phyloP scores from a whole-genome alignment of 1,140 invertebrate genomes.

The Andricus grossulariae region DNA sequence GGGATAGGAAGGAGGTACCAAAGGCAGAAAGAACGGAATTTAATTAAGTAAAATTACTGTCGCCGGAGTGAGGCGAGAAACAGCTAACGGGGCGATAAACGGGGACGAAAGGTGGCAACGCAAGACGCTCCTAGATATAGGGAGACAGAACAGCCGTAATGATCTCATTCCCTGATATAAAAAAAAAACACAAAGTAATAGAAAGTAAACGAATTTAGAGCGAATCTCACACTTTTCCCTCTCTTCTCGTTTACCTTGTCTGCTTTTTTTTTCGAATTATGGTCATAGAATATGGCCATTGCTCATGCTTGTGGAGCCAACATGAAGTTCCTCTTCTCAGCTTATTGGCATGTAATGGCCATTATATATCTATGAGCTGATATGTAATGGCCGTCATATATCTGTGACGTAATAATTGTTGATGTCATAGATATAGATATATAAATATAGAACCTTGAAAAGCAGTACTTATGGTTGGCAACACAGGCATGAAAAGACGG shows the following conservation, averaged over 20 bases:
- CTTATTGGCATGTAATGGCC: too few relatives aligned
- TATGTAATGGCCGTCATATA: too few relatives aligned
- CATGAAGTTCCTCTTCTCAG: too few relatives aligned
- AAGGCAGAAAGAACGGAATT: conserved; percentile 74
- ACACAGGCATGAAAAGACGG: too few relatives aligned
- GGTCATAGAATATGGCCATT: conserved; percentile 41
- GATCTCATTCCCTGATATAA: conserved; percentile 68
- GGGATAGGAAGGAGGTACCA: conserved; percentile 42
- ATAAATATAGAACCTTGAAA: too few relatives aligned
- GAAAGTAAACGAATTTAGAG: conserved; percentile 68
- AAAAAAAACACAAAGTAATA: conserved; percentile 68
- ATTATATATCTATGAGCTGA: too few relatives aligned
- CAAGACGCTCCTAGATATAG: conserved; percentile 35
- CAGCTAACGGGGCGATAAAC: conserved; percentile 52
- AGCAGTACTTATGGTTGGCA: too few relatives aligned
- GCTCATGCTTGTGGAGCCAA: too few relatives aligned
- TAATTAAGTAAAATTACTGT: conserved; percentile 78
- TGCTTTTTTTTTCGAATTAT: background rate
- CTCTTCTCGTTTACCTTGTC: conserved; percentile 37
- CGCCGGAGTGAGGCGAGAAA: conserved; percentile 68
- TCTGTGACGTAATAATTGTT: too few relatives aligned
- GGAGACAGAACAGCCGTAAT: conserved; percentile 57
- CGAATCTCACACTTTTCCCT: conserved; percentile 41
- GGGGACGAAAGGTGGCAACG: conserved; percentile 43
- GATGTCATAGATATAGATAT: too few relatives aligned